Evolutionary conservation across 2,113 vertebrate species (phyloP).

Genomic region (Salvelinus namaycush): DNA sequence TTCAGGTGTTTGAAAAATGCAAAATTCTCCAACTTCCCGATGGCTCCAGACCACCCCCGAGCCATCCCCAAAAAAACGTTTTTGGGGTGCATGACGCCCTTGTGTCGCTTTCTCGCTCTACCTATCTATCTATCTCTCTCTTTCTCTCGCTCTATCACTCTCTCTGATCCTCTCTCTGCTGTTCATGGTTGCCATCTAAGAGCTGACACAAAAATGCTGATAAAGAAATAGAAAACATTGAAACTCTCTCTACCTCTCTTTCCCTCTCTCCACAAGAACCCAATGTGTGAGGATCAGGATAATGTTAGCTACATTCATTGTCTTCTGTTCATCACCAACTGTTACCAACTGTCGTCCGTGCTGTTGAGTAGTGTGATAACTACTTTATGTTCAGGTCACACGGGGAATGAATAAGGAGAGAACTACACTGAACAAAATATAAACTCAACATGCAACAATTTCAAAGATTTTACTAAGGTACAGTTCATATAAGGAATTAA

Average conservation of each 20-base stretch:
- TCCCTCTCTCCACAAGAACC: conserved; percentile 23
- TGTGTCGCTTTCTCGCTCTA: not conserved
- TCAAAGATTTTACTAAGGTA: no score
- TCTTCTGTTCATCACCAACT: conserved; percentile 43
- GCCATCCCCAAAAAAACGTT: no score
- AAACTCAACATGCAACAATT: no score
- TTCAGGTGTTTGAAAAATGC: no score
- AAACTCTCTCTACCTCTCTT: conserved; percentile 22
- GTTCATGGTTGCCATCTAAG: not conserved
- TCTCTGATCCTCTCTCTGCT: not conserved
- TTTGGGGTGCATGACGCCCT: no score
- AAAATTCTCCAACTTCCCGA: no score
- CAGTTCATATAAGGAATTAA: no score
- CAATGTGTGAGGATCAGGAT: conserved; percentile 38
- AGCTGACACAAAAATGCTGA: not conserved
- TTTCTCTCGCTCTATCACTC: not conserved
- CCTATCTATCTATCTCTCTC: not conserved
- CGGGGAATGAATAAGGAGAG: no score
- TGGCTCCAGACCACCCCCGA: no score
- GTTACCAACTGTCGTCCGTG: not conserved
- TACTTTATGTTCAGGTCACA: no score
- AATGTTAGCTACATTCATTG: conserved; percentile 28
- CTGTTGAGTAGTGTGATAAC: no score
- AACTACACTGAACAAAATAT: no score
- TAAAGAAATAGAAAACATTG: not conserved